Evolutionary conservation across 2,888 invertebrate species (phyloP).

Genomic region (Drepanosiphum platanoidis): DNA sequence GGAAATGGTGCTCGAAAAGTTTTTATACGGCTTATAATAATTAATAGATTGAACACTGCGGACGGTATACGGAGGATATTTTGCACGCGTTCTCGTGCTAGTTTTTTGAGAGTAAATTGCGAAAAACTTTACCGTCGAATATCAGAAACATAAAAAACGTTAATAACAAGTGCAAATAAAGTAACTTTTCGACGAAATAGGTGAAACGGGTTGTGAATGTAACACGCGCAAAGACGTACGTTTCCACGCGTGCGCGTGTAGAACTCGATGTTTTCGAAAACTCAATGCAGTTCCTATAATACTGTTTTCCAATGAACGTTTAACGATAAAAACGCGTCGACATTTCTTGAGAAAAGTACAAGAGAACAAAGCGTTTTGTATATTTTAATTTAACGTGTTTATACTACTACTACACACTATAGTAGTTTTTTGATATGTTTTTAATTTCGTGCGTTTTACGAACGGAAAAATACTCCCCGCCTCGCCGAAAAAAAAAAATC

Average conservation of each 20-base stretch:
- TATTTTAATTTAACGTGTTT: too few relatives aligned
- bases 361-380: too few relatives aligned
- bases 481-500: too few relatives aligned
- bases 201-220: not conserved
- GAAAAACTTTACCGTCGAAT: not conserved
- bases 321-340: too few relatives aligned
- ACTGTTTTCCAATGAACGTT: too few relatives aligned
- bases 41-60: not conserved
- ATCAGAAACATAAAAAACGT: not conserved
- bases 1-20: not conserved
- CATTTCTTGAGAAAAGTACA: too few relatives aligned
- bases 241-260: not conserved
- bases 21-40: not conserved
- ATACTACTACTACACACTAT: too few relatives aligned
- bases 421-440: too few relatives aligned
- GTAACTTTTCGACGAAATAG: not conserved
- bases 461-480: too few relatives aligned
- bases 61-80: not conserved
- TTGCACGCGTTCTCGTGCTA: not conserved
- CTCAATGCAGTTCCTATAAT: not conserved
- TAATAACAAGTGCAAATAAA: not conserved
- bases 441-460: too few relatives aligned
- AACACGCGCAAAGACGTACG: too few relatives aligned
- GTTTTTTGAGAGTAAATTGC: not conserved
- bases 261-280: not conserved